Evolutionary conservation across 2,797 vertebrate genomes (phyloP).

Genomic region (Hydrolagus colliei): DNA sequence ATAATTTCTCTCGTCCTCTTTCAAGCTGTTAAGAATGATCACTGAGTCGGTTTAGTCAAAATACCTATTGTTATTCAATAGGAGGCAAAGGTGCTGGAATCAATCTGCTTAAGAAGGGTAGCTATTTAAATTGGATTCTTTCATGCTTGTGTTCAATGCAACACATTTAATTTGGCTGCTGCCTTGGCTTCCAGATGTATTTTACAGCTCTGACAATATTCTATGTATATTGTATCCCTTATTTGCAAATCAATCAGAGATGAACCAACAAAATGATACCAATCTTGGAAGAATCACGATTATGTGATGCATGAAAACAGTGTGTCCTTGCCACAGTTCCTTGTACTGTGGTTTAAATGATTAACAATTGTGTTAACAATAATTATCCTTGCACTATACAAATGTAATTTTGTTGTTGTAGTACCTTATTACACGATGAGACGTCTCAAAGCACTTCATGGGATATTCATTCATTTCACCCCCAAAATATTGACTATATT

Average conservation of each 20-base stretch:
- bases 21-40: neutral
- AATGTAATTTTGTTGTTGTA: neutral
- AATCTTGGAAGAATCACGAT: too few relatives aligned
- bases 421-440: neutral
- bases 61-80: slow-evolving; percentile 15
- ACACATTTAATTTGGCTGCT: slow-evolving; percentile 14
- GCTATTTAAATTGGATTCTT: slow-evolving; percentile 28
- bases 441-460: neutral
- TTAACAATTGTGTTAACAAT: neutral
- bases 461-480: neutral
- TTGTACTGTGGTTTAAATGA: neutral
- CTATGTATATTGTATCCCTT: neutral
- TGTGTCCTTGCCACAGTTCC: neutral
- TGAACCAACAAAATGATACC: neutral
- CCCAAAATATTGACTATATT: too few relatives aligned
- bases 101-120: slow-evolving; percentile 23
- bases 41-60: slow-evolving; percentile 2
- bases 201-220: slow-evolving; percentile 20
- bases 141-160: slow-evolving; percentile 18
- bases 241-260: neutral
- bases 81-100: neutral
- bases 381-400: neutral
- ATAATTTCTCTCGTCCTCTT: neutral
- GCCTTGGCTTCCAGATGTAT: slow-evolving; percentile 10
- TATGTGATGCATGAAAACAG: too few relatives aligned